These are phyloP conservation scores for Ceratosolen fusciceps DNA, from an alignment of 1,140 invertebrate genomes.

Conservation along the genomic window DNA sequence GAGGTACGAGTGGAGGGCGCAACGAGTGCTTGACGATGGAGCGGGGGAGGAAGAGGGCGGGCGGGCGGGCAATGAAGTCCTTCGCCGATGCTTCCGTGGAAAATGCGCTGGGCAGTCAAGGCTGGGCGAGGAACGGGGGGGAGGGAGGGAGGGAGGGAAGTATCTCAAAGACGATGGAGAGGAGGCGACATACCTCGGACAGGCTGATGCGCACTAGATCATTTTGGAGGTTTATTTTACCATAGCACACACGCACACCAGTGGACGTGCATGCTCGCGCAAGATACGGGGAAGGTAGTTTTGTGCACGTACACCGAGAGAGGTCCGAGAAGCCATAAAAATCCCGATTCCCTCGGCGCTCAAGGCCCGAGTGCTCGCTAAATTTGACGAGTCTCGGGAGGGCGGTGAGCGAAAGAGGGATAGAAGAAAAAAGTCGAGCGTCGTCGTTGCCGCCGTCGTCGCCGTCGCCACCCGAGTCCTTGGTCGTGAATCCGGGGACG, in stretches of 20 bases:
- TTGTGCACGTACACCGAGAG: not conserved
- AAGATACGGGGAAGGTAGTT: too few species aligned
- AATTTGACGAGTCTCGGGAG: conserved; percentile 39
- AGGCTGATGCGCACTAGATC: conserved; percentile 25
- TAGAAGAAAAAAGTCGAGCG: not conserved
- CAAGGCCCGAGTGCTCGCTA: conserved; percentile 2
- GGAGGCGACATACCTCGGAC: not conserved
- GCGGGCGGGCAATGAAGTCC: not conserved
- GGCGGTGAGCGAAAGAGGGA: not conserved
- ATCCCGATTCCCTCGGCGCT: conserved; percentile 6
- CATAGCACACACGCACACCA: not conserved
- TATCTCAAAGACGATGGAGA: too few species aligned
- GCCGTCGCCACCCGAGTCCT: not conserved
- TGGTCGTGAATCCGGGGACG: conserved; percentile 24
- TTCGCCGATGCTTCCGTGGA: not conserved
- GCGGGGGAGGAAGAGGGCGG: too few species aligned
- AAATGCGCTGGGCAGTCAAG: not conserved
- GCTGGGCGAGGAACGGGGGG: not conserved
- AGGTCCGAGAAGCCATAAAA: conserved; percentile 47
- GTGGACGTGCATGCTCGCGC: not conserved
- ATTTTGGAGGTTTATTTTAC: conserved; percentile 29
- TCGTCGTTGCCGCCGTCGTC: not conserved
- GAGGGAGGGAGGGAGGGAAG: not conserved
- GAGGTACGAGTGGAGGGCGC: too few species aligned
- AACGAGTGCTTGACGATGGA: too few species aligned